Evolutionary conservation across 2,113 vertebrate genomes (phyloP), one percentile per base, ranked within the genome.

Genomic region (Urocitellus parryii): DNA sequence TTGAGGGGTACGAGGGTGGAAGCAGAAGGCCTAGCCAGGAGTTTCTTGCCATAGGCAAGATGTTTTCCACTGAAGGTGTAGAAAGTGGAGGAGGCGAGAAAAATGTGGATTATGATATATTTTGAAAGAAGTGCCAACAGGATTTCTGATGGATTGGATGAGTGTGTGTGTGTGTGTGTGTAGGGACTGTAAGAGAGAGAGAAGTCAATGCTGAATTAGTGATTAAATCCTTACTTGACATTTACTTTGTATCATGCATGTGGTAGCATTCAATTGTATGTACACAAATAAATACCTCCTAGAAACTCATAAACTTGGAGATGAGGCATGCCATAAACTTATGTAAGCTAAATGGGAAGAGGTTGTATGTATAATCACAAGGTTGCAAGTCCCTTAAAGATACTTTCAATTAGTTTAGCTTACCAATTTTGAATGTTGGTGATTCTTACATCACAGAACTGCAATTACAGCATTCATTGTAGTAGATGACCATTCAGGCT

Each of bases 111-210:
- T 53, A 14, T 53, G 51, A 53, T 53, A 53, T 29, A 13, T 14
- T 91, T 53, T 89, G 73, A 97, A 91, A 56, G 45, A 84, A 82
- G 10, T 83, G 13, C 45, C 37, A 34, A n/a, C 25, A 76, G 67
- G 12, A 77, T 96, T 96, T 90, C 65, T 96, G 77, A 61, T 65
- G 51, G 27, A 58, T 37, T 87, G 34, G 29, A 45, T 78, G 27
- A n/a, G 8, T 70, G 67, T 67, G 29, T 51, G 48, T 51, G 48
- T 51, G 48, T 51, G 48, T 51, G 12, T 45, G 45, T 45, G 48
- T 12, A 51, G 48, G 48, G 12, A 12, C 48, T 51, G 51, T 53
- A 53, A 53, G 51, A 16, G 51, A 53, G 32, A 85, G n/a, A 77
- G 27, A 77, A 85, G 37, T 73, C 78, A 84, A 0, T 67, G 67